Conservation (phyloP, 2,113 vertebrate genomes). For the Polyodon spathula region DNA sequence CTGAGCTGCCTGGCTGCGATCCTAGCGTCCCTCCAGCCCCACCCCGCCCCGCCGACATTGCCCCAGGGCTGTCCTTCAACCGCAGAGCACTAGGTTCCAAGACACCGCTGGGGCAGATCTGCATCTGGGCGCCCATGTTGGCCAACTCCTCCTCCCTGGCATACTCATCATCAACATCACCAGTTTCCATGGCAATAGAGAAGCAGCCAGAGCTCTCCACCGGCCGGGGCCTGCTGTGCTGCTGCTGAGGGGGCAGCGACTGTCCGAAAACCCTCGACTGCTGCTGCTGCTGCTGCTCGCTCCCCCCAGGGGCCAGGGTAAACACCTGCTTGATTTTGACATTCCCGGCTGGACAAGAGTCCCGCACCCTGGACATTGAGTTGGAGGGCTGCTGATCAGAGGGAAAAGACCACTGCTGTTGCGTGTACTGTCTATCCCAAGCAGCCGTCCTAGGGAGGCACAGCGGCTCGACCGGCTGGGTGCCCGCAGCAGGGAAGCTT, state of each 20-base stretch:
- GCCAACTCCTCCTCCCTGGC: slow-evolving; percentile 84
- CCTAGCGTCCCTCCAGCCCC: slow-evolving; percentile 4
- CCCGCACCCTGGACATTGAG: slow-evolving; percentile 16
- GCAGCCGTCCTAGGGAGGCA: slow-evolving; percentile 39
- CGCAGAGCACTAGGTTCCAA: neutral
- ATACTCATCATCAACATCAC: slow-evolving; percentile 82
- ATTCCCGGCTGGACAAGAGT: slow-evolving; percentile 29
- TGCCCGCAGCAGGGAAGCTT: slow-evolving; percentile 54
- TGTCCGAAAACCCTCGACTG: too few relatives aligned
- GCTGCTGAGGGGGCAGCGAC: too few relatives aligned
- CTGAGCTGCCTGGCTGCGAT: too few relatives aligned
- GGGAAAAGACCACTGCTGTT: slow-evolving; percentile 19
- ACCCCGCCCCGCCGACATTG: slow-evolving; percentile 17
- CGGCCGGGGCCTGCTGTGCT: slow-evolving; percentile 29
- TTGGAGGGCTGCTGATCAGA: slow-evolving; percentile 17
- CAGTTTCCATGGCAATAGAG: slow-evolving; percentile 95
- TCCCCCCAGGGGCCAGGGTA: slow-evolving; percentile 36
- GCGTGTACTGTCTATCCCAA: slow-evolving; percentile 52
- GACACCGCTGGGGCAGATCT: slow-evolving; percentile 36
- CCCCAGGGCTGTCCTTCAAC: slow-evolving; percentile 10
- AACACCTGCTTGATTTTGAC: slow-evolving; percentile 54
- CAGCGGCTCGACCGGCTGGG: slow-evolving; percentile 59
- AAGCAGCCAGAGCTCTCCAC: slow-evolving; percentile 62
- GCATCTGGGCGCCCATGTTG: slow-evolving; percentile 76
- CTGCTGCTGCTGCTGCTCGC: slow-evolving; percentile 21